Evolutionary conservation across 2,888 invertebrate genomes (phyloP).

Genomic region (Meliscaeva auricollis): DNA sequence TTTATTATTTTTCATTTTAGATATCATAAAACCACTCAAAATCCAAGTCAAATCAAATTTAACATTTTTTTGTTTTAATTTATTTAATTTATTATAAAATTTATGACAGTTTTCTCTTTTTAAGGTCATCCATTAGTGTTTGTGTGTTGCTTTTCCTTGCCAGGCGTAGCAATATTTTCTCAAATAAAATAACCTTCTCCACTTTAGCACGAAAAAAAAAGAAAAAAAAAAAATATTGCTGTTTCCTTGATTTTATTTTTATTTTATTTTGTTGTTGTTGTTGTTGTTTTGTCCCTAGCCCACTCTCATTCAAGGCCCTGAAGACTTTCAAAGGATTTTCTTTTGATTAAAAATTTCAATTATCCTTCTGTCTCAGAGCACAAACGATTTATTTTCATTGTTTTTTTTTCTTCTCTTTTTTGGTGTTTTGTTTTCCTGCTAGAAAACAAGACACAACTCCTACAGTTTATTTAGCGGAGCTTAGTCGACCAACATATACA

Average conservation of each 20-base stretch:
- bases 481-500: background rate
- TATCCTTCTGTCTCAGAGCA: conserved; percentile 67
- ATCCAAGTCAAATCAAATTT: conserved; percentile 1
- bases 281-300: conserved; percentile 29
- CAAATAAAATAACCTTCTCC: conserved; percentile 33
- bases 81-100: background rate
- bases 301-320: conserved; percentile 45
- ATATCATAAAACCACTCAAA: background rate
- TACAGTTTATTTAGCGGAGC: conserved; percentile 50
- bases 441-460: conserved; percentile 5
- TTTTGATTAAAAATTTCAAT: conserved; percentile 75
- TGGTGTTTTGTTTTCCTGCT: background rate
- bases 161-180: conserved; percentile 21
- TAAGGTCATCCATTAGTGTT: background rate
- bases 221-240: conserved; percentile 15
- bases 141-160: background rate
- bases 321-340: conserved; percentile 73
- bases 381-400: conserved; percentile 49
- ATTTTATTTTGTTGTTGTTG: background rate
- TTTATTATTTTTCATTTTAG: too few species aligned
- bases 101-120: background rate
- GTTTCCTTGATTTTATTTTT: conserved; percentile 27
- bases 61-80: conserved; percentile 6
- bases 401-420: background rate
- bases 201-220: background rate